phyloP scores from a whole-genome alignment of 1,140 invertebrate genomes.

The Rhagoletis pomonella region DNA sequence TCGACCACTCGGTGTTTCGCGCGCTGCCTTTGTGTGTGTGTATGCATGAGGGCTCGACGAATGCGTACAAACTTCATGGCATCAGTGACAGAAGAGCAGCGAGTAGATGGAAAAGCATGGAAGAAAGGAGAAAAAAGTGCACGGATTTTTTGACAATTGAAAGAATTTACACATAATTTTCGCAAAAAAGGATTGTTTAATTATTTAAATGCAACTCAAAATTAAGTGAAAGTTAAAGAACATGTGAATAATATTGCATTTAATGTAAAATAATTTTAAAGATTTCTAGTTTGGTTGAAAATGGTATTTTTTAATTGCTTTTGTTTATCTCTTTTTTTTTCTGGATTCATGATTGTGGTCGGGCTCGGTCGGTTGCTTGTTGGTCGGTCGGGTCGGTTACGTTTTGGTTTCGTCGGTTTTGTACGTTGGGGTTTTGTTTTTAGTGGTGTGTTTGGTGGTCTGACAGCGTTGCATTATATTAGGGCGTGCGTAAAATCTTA shows the following conservation, averaged over 20 bases:
- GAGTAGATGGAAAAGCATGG: constrained; percentile 50
- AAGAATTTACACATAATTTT: not conserved
- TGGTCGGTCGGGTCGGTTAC: constrained; percentile 44
- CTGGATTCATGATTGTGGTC: constrained; percentile 47
- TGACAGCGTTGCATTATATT: constrained; percentile 10
- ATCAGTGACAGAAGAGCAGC: constrained; percentile 42
- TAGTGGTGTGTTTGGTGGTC: constrained; percentile 40
- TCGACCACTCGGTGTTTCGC: constrained; percentile 8
- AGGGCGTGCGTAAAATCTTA: not conserved
- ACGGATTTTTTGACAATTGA: constrained; percentile 10
- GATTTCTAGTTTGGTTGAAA: not conserved
- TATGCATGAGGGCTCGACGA: not conserved
- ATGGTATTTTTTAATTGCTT: constrained; percentile 55
- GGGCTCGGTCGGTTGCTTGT: constrained; percentile 37
- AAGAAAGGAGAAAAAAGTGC: constrained; percentile 46
- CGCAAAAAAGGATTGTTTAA: not conserved
- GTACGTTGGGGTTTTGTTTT: constrained; percentile 49
- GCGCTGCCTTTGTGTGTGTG: not conserved
- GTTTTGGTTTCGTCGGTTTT: constrained; percentile 53
- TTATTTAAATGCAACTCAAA: not conserved
- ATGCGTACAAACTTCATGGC: constrained; percentile 51
- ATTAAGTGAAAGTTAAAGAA: not conserved
- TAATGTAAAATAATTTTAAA: not conserved
- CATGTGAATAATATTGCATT: not conserved
- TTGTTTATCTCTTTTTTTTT: constrained; percentile 55